Evolutionary conservation across 2,113 vertebrate genomes (phyloP).

Genomic region (Poeciliopsis occidentalis): DNA sequence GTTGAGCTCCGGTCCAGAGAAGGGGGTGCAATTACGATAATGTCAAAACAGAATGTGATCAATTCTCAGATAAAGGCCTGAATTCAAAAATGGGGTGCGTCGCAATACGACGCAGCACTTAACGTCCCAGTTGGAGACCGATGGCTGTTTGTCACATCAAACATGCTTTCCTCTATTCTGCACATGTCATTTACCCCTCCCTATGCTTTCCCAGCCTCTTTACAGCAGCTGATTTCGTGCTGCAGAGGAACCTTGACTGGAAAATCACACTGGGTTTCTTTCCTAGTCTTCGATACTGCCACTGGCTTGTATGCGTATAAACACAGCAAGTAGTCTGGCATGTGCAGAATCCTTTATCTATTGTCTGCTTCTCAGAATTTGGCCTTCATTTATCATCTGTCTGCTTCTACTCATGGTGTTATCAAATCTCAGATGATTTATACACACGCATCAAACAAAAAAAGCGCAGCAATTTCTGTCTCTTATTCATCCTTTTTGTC

Average conservation of each 20-base stretch:
- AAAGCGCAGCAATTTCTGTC: constrained; percentile 9
- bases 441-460: constrained; percentile 30
- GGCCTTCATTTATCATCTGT: constrained; percentile 19
- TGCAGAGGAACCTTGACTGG: constrained; percentile 29
- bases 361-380: constrained; percentile 15
- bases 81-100: constrained; percentile 34
- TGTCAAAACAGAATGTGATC: constrained; percentile 26
- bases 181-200: constrained; percentile 21
- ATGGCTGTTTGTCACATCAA: constrained; percentile 60
- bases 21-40: constrained; percentile 4
- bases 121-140: constrained; percentile 59
- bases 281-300: constrained; percentile 42
- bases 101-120: constrained; percentile 67
- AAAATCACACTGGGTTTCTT: constrained; percentile 29
- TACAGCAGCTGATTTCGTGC: constrained; percentile 51
- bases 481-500: constrained; percentile 11
- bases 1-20: constrained; percentile 1
- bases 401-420: background rate
- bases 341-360: background rate
- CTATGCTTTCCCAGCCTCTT: constrained; percentile 24
- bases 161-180: constrained; percentile 30
- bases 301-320: constrained; percentile 35
- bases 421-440: constrained; percentile 35
- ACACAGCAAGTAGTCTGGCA: constrained; percentile 23
- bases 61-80: constrained; percentile 9